These are phyloP conservation scores for Rhinoderma darwinii DNA, from an alignment of 2,113 vertebrate genomes.

Conservation along the genomic window DNA sequence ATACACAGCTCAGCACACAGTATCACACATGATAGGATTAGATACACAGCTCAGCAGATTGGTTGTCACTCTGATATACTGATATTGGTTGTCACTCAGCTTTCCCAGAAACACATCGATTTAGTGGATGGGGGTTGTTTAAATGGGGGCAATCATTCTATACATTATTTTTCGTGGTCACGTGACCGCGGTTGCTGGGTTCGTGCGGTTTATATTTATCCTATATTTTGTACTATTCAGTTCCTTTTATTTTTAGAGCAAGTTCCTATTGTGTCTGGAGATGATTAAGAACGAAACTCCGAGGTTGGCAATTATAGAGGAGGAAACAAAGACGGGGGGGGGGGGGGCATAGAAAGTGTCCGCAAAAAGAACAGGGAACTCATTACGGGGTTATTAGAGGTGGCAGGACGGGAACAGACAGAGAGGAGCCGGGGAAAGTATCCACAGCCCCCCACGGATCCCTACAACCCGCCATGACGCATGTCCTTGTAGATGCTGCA, in stretches of 20 bases:
- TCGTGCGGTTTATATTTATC: neutral
- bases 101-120: neutral
- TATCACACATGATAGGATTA: too few relatives aligned
- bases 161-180: neutral
- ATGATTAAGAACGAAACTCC: neutral
- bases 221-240: neutral
- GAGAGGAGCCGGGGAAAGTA: neutral
- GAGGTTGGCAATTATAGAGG: neutral
- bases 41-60: too few relatives aligned
- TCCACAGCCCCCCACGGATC: too few relatives aligned
- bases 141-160: too few relatives aligned
- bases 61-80: too few relatives aligned
- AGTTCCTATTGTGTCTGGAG: neutral
- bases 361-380: too few relatives aligned
- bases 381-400: too few relatives aligned
- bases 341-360: neutral
- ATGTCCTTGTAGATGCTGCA: too few relatives aligned
- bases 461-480: too few relatives aligned
- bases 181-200: neutral
- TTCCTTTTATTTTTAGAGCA: conserved; percentile 2
- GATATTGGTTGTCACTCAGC: neutral
- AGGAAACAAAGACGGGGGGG: neutral
- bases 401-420: too few relatives aligned
- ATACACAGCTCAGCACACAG: neutral
- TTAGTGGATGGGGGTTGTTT: too few relatives aligned